A percentile compares a stretch with the other conserved stretches of the same genome.
Evolutionary conservation across 2,888 invertebrate genomes (phyloP).

Genomic region (Eupithecia vulgata): DNA sequence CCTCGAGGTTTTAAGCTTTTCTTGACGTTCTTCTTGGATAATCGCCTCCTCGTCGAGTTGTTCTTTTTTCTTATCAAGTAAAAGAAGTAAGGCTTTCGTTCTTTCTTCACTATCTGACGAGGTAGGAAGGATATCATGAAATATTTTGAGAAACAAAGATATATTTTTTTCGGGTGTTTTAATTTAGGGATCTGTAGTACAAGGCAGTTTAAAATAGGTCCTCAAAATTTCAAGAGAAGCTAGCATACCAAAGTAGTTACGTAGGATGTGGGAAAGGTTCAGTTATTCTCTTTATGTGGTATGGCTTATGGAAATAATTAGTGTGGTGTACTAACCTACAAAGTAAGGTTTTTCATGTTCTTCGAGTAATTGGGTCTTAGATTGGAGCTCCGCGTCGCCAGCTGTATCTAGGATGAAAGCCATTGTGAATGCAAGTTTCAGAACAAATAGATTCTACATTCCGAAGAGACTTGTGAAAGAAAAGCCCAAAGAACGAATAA

Average conservation of each 20-base stretch:
- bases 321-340: constrained; percentile 67
- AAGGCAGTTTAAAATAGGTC: too few species aligned
- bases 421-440: constrained; percentile 62
- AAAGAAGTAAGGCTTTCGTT: constrained; percentile 59
- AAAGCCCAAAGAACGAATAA: background rate
- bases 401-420: constrained; percentile 84
- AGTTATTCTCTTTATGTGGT: background rate
- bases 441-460: background rate
- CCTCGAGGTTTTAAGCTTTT: constrained; percentile 67
- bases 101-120: constrained; percentile 67
- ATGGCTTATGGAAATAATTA: background rate
- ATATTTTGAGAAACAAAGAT: background rate
- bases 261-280: background rate
- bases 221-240: background rate
- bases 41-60: constrained; percentile 61
- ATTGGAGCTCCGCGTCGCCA: constrained; percentile 76
- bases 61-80: constrained; percentile 70
- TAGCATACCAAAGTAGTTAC: background rate
- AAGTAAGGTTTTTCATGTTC: constrained; percentile 66
- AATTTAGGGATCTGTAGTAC: background rate
- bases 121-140: background rate
- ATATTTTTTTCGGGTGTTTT: background rate
- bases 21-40: constrained; percentile 63
- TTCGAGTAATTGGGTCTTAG: constrained; percentile 61
- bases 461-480: background rate